Evolutionary conservation across 2,113 vertebrate genomes (phyloP), one percentile per base, ranked within the genome.

Genomic region (Sebastes schlegelii): DNA sequence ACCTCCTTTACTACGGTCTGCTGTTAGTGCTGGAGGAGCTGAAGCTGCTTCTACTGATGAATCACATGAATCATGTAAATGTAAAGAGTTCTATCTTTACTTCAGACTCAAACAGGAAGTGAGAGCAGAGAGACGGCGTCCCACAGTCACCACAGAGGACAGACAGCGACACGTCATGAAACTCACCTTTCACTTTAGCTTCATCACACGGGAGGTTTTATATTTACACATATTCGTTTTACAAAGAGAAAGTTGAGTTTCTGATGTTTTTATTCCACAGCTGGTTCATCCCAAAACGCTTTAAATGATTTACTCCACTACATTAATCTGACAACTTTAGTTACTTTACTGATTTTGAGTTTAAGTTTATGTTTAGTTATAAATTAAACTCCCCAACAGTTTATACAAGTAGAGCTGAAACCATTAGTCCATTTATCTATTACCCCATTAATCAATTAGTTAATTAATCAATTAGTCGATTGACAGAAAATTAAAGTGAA

Each of bases 81-180:
- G 57, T 60, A 6, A 26, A 26, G 55, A 11, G 13, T 0, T 62
- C 57, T 23, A 5, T 66, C 62, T 66, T 21, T 13, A 57, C 67
- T 12, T 40, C 42, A 49, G 23, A 64, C 4, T 13, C 42, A 34
- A 77, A 79, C n/a, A 42, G 82, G 92, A 92, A 92, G 86, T 90
- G 87, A 90, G 84, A 86, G 74, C 34, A 58, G 58, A 88, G 79
- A 72, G 34, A 34, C 34, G 34, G 34, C 34, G 34, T 34, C 34
- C 34, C 34, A 34, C 34, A 34, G 2, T 42, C 55, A 17, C 70
- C 69, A 51, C 70, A 67, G 8, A 60, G 8, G 1, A 13, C 57
- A 40, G 17, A 40, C 5, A 51, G 5, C 46, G 11, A 58, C 43
- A 23, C 61, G 43, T 79, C 84, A 87, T 1, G 54, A 77, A 89